phyloP scores from a whole-genome alignment of 1,140 invertebrate species.

The Leptoteleia sp. region DNA sequence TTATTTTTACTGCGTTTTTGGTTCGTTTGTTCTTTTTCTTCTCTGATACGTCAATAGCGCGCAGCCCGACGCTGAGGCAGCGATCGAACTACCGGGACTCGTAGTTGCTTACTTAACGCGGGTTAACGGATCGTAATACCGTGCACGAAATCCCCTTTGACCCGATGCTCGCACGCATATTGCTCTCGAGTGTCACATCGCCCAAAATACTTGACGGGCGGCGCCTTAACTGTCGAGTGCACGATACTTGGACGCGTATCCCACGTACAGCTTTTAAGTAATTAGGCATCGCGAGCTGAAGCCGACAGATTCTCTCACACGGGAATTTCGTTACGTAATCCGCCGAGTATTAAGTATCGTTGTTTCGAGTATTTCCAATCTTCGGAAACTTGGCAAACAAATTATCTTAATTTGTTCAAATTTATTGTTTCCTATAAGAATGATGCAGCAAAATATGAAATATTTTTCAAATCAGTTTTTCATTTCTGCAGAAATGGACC shows the following conservation, averaged over 20 bases:
- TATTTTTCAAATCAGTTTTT: no score
- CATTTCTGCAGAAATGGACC: no score
- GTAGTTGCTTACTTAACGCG: slow-evolving; percentile 27
- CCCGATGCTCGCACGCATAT: slow-evolving; percentile 21
- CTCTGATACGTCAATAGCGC: slow-evolving; percentile 19
- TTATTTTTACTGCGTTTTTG: slow-evolving; percentile 11
- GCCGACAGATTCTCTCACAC: no score
- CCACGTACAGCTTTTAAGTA: slow-evolving; percentile 26
- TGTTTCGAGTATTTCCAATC: no score
- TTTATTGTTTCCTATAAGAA: no score
- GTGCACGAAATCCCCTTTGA: slow-evolving; percentile 37
- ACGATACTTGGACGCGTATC: slow-evolving; percentile 17
- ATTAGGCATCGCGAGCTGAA: no score
- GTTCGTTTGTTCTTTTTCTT: slow-evolving; percentile 16
- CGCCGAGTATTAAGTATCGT: no score
- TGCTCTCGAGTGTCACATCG: slow-evolving; percentile 26
- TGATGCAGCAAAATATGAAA: no score
- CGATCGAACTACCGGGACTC: slow-evolving; percentile 30
- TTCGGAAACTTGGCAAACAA: no score
- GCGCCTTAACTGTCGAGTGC: slow-evolving; percentile 25
- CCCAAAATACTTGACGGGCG: slow-evolving; percentile 37
- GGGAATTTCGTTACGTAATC: no score
- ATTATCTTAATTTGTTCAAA: no score
- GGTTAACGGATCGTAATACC: slow-evolving; percentile 41
- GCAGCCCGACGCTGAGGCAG: slow-evolving; percentile 9